Evolutionary conservation across 1,140 invertebrate genomes (phyloP), one percentile per base, ranked within the genome.

Genomic region (Drosophila parabipectinata): DNA sequence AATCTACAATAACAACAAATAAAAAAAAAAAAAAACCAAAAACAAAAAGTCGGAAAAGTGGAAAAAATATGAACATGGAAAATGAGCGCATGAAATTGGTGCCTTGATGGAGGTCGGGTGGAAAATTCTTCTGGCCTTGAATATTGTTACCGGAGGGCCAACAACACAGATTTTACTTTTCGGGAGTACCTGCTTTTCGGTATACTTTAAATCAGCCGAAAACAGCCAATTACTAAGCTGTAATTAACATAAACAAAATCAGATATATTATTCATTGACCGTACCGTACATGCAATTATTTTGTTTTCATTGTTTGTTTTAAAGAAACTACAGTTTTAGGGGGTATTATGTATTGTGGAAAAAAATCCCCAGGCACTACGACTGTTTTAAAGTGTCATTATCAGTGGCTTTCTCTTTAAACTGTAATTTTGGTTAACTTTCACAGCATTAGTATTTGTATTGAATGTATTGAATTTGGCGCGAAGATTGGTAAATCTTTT

Each of bases 41-140:
- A 69, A 57, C 10, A 48, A 18, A 41, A 6, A 44, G 41, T 7
- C 34, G 64, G 64, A 57, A 57, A 21, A 69, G 56, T 57, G 64
- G 56, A 69, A 58, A 69, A 68, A 48, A 48, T 68, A 39, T 68
- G 39, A 67, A 67, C 58, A 44, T 44, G 37, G 59, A 63, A 67
- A 50, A 26, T 47, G 44, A 21, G 44, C 2, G 7, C 18, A 18
- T 5, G 18, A 24, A 47, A 15, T 18, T 12, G 12, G 45, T 4
- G 18, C 4, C n/a, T 37, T 41, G 2, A 14, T 18, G 15, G 14
- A 14, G 24, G 48, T 14, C 12, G 14, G 8, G 7, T 15, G 37
- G 15, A 9, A 41, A 55, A 56, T n/a, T n/a, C 3, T 14, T 1
- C 3, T 5, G 41, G 5, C 51, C 51, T 69, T 69, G 26, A 56